Evolutionary conservation across 64 coral and sea anemone genomes (phyloP).

Genomic region (Astreopora myriophthalma): DNA sequence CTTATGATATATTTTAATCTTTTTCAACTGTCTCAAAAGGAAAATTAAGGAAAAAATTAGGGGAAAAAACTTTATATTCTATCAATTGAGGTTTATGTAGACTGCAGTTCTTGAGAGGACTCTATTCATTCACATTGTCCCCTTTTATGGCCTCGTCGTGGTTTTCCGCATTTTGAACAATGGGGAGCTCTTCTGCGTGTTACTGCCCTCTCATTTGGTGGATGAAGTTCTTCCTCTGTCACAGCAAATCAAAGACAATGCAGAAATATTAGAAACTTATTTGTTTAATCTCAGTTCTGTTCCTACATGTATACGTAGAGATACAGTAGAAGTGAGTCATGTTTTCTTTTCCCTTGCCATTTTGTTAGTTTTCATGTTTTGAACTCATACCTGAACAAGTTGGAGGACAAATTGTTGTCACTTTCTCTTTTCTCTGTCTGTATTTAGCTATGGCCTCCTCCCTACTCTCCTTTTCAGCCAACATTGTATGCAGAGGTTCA

Average conservation of each 20-base stretch:
- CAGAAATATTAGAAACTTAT: neutral
- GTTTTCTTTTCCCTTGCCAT: too few relatives aligned
- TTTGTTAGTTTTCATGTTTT: too few relatives aligned
- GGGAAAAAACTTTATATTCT: too few relatives aligned
- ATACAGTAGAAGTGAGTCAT: neutral
- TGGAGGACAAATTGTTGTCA: constrained; percentile 44
- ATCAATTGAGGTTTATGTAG: too few relatives aligned
- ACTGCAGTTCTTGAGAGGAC: too few relatives aligned
- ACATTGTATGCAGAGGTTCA: neutral
- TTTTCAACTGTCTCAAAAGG: too few relatives aligned
- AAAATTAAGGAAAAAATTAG: neutral
- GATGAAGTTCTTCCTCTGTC: neutral
- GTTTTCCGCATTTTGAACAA: neutral
- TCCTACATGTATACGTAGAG: neutral
- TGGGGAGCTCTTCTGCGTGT: neutral
- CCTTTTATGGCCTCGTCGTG: neutral
- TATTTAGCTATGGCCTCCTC: neutral
- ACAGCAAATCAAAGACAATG: neutral
- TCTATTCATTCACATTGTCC: neutral
- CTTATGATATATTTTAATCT: too few relatives aligned
- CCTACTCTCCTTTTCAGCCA: neutral
- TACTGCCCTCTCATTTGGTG: neutral
- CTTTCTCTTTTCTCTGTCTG: neutral
- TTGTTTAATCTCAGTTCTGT: neutral
- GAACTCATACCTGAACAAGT: constrained; percentile 10